Percentiles rank a stretch among this genome's conserved stretches.
These are phyloP conservation scores for Crotalus adamanteus DNA, from an alignment of 2,797 vertebrate genomes.

Conservation along the genomic window DNA sequence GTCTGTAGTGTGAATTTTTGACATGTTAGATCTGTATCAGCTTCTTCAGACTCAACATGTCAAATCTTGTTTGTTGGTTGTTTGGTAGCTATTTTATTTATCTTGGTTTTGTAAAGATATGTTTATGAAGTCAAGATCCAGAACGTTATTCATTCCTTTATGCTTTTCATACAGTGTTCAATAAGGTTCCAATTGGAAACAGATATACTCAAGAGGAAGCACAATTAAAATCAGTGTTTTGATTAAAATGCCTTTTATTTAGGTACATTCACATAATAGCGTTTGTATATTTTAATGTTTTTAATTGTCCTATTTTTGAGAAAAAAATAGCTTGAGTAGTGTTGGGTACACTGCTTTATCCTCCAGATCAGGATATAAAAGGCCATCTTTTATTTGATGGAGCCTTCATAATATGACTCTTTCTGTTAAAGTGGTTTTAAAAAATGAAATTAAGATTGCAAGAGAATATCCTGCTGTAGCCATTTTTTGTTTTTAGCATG, in stretches of 20 bases:
- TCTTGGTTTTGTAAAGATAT: not conserved
- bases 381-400: not conserved
- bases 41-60: not conserved
- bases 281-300: not conserved
- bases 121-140: not conserved
- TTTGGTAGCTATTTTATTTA: constrained; percentile 19
- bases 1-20: not conserved
- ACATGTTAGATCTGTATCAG: not conserved
- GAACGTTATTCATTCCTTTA: constrained; percentile 9
- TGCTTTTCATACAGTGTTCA: constrained; percentile 46
- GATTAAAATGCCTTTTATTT: not conserved
- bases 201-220: constrained; percentile 13
- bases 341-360: not conserved
- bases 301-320: not conserved
- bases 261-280: not conserved
- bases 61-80: constrained; percentile 23
- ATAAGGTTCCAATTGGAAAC: constrained; percentile 37
- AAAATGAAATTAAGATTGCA: not conserved
- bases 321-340: not conserved
- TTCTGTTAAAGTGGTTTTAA: not conserved
- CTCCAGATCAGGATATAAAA: not conserved
- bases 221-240: not conserved
- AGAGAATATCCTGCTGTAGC: not conserved
- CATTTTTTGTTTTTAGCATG: not conserved
- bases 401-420: not conserved